phyloP scores from a whole-genome alignment of 2,888 invertebrate genomes.

The Andrena trimmerana region DNA sequence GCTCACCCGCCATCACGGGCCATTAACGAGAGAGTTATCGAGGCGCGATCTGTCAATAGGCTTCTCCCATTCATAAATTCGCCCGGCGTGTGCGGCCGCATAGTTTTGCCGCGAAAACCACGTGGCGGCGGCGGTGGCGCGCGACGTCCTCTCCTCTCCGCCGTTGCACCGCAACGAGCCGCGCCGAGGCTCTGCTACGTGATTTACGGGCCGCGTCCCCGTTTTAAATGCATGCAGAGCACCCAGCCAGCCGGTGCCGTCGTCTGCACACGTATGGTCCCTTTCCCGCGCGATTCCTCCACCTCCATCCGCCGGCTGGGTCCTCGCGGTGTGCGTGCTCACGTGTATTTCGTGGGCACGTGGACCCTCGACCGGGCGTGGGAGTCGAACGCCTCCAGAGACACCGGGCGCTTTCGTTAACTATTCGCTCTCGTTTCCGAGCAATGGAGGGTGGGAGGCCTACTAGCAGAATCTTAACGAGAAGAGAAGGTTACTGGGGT shows the following conservation, averaged over 20 bases:
- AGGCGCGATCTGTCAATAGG: conserved; percentile 81
- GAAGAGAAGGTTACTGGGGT: neutral
- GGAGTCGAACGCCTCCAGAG: conserved; percentile 40
- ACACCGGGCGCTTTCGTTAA: conserved; percentile 25
- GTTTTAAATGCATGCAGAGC: conserved; percentile 66
- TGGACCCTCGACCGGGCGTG: conserved; percentile 23
- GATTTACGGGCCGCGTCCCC: conserved; percentile 67
- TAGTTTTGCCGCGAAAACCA: conserved; percentile 78
- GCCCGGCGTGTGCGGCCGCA: conserved; percentile 73
- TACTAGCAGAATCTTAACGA: neutral
- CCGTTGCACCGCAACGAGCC: conserved; percentile 63
- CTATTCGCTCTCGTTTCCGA: no score
- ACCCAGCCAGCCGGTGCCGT: conserved; percentile 13
- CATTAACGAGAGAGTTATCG: conserved; percentile 79
- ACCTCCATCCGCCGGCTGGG: neutral
- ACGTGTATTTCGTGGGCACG: conserved; percentile 30
- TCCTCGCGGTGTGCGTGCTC: conserved; percentile 4
- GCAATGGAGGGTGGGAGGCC: neutral
- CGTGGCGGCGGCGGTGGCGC: conserved; percentile 69
- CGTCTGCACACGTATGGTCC: conserved; percentile 38
- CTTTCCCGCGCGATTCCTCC: conserved; percentile 9
- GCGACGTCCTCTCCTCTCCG: conserved; percentile 56
- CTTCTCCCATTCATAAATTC: conserved; percentile 80
- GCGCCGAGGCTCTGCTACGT: conserved; percentile 60
- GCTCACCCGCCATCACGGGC: conserved; percentile 71